Evolutionary conservation across 2,888 invertebrate genomes (phyloP).

Genomic region (Cephus spinipes): DNA sequence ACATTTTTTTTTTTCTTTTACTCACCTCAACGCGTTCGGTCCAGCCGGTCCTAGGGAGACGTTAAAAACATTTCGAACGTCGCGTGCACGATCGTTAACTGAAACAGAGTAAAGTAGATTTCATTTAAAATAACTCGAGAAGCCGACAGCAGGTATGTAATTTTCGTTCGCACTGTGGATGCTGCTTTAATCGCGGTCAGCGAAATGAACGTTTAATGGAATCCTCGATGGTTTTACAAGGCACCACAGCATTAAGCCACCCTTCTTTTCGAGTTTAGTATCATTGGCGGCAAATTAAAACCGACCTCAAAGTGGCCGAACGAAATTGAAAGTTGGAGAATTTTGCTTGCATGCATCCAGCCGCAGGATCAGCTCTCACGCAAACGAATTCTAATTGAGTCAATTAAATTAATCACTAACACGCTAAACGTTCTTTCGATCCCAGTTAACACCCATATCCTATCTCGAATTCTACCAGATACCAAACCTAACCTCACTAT

Average conservation of each 20-base stretch:
- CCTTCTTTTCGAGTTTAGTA: conserved; percentile 50
- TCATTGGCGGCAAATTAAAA: conserved; percentile 55
- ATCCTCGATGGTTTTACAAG: conserved; percentile 32
- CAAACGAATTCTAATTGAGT: conserved; percentile 40
- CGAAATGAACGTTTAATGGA: conserved; percentile 48
- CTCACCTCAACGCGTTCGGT: background rate
- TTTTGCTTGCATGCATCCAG: conserved; percentile 31
- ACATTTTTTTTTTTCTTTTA: background rate
- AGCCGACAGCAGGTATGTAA: conserved; percentile 31
- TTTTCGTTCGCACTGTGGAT: conserved; percentile 42
- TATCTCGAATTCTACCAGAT: background rate
- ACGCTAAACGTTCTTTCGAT: background rate
- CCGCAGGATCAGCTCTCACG: conserved; percentile 17
- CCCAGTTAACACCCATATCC: background rate
- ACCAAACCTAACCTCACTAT: background rate
- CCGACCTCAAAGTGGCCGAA: conserved; percentile 49
- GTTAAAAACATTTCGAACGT: conserved; percentile 10
- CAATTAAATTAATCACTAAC: conserved; percentile 41
- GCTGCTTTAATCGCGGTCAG: conserved; percentile 31
- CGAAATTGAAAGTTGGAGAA: conserved; percentile 43
- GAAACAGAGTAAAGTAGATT: conserved; percentile 25
- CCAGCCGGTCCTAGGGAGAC: background rate
- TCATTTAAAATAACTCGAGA: conserved; percentile 26
- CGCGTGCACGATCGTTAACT: conserved; percentile 27
- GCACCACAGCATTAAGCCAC: conserved; percentile 32